Evolutionary conservation across 2,113 vertebrate genomes (phyloP).

Genomic region (Nicator chloris): DNA sequence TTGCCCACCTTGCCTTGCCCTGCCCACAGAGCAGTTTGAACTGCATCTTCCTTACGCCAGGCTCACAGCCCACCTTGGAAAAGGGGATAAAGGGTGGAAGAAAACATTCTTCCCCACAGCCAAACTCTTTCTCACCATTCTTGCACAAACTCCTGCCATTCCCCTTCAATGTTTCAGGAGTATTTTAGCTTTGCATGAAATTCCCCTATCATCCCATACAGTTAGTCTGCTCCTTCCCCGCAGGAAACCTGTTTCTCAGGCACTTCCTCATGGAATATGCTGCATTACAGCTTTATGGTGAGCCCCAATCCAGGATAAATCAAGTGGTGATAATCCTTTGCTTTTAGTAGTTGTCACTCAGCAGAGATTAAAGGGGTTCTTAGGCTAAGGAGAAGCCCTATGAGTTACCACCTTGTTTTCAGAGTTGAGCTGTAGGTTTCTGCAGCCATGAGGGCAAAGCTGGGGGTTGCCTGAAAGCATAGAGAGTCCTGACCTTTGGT

Average conservation of each 20-base stretch:
- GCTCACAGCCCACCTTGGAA: background rate
- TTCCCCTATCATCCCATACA: background rate
- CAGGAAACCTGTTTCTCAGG: background rate
- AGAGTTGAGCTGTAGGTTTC: background rate
- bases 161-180: background rate
- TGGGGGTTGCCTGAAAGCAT: background rate
- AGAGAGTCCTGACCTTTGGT: background rate
- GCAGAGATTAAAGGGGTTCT: background rate
- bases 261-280: background rate
- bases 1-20: background rate
- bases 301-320: background rate
- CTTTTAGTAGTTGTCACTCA: background rate
- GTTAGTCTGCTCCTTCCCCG: background rate
- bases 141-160: background rate
- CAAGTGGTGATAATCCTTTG: background rate
- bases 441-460: background rate
- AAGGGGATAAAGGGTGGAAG: background rate
- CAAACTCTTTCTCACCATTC: background rate
- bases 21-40: background rate
- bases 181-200: background rate
- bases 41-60: accelerated
- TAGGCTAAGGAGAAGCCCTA: background rate
- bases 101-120: background rate
- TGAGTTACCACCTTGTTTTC: background rate
- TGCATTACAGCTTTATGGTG: background rate